phyloP scores from a whole-genome alignment of 2,888 invertebrate species.

The Athalia rosae region DNA sequence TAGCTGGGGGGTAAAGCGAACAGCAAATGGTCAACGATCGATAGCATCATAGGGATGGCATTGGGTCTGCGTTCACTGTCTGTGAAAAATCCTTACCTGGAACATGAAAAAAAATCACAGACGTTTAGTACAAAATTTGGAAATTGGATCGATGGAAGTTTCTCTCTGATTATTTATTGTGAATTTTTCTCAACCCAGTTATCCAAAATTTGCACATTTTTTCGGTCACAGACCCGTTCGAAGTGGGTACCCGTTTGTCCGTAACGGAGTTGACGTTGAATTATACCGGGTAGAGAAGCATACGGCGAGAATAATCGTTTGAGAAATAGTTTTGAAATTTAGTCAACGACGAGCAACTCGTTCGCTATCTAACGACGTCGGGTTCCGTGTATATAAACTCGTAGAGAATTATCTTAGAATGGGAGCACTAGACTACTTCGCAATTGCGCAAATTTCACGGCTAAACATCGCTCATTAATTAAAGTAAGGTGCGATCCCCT shows the following conservation, averaged over 20 bases:
- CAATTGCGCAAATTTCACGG: conserved; percentile 20
- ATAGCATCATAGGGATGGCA: too few species aligned
- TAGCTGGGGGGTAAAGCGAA: too few species aligned
- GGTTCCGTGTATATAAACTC: neutral
- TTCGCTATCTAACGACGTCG: neutral
- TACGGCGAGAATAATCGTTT: neutral
- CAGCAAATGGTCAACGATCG: too few species aligned
- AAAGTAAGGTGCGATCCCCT: neutral
- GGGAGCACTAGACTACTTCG: neutral
- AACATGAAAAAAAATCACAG: neutral
- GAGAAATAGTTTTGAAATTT: neutral
- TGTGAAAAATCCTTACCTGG: conserved; percentile 16
- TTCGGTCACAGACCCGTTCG: too few species aligned
- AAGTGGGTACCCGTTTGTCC: too few species aligned
- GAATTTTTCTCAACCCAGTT: too few species aligned
- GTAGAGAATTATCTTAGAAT: neutral
- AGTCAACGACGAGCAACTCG: neutral
- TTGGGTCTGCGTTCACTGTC: neutral
- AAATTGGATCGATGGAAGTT: neutral
- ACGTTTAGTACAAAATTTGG: neutral
- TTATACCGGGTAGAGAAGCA: neutral
- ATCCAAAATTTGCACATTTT: too few species aligned
- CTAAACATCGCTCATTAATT: conserved; percentile 42
- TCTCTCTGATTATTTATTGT: too few species aligned
- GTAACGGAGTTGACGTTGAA: neutral